Evolutionary conservation across 2,888 invertebrate species (phyloP).

Genomic region (Nudaria mundana): DNA sequence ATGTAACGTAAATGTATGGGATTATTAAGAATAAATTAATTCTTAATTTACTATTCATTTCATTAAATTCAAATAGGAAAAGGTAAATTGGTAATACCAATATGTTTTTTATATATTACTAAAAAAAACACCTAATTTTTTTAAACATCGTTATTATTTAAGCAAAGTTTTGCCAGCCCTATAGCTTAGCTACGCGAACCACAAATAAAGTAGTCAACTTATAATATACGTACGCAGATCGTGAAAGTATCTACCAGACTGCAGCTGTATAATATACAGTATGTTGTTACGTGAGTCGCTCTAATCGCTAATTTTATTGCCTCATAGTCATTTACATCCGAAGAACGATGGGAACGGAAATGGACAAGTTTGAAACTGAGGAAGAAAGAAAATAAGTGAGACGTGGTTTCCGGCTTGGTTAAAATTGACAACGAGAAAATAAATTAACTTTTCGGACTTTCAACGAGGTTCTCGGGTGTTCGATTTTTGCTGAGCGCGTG

Average conservation of each 20-base stretch:
- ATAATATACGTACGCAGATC: conserved; percentile 6
- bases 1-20: too few relatives aligned
- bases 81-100: too few relatives aligned
- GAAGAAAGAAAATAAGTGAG: background rate
- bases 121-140: too few relatives aligned
- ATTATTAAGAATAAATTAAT: too few relatives aligned
- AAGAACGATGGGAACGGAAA: conserved; percentile 7
- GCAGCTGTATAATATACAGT: conserved; percentile 13
- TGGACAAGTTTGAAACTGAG: conserved; percentile 1
- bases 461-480: too few relatives aligned
- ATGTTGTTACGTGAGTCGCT: conserved; percentile 21
- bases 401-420: background rate
- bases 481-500: too few relatives aligned
- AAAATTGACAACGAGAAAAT: too few relatives aligned
- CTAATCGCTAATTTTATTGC: conserved; percentile 9
- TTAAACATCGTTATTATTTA: background rate
- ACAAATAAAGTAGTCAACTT: background rate
- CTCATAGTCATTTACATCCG: conserved; percentile 1
- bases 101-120: too few relatives aligned
- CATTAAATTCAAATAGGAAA: too few relatives aligned
- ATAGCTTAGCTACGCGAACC: background rate
- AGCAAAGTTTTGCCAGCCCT: background rate
- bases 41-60: too few relatives aligned
- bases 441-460: too few relatives aligned
- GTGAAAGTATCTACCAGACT: conserved; percentile 24